Base-by-base conservation (phyloP, 2,113 vertebrate genomes). In the Fulica atra region DNA sequence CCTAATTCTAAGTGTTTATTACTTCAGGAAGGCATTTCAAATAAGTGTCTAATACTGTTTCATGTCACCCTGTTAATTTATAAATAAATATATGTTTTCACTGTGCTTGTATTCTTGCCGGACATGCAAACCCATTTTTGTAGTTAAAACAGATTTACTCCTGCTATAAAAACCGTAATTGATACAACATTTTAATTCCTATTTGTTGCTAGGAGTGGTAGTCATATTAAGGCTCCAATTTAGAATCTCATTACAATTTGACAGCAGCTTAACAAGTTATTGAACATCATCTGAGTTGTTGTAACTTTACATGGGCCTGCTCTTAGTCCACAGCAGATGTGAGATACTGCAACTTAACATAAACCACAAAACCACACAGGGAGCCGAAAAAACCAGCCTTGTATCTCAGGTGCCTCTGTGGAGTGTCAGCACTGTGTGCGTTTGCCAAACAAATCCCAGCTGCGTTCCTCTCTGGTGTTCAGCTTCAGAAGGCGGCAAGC, bases 101-200 rank as follows among this genome's bases (percentile, higher is more conserved):
- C 16, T 28, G 16, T 10, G 18, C 3, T 92, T 95, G 89, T 65
- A 33, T 69, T 82, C 44, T 57, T 92, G 16, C 61, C 82, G 70
- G 66, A 72, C 64, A 69, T 35, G 38, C 28, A 15, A 72, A 93
- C 31, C 70, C 50, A 73, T 50, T 95, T 90, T 71, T 80, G 63
- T 97, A 93, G 90, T 90, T 94, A 88, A 94, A 95, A 72, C 64
- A 85, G 60, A 94, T 72, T 78, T 95, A 81, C 5, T 64, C 25
- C 46, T 44, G 29, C 63, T 38, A 72, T 88, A 92, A 91, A 96
- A 91, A 16, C 6, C n/a, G 23, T 51, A 88, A 60, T 11, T 66
- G 33, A 79, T 19, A 35, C 31, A 70, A 72, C 20, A 48, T 74
- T 89, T 89, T 68, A 38, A 88, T 92, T 90, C 50, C 40, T 31